Conservation (phyloP, 1,140 invertebrate genomes). For the Leptopilina clavipes region DNA sequence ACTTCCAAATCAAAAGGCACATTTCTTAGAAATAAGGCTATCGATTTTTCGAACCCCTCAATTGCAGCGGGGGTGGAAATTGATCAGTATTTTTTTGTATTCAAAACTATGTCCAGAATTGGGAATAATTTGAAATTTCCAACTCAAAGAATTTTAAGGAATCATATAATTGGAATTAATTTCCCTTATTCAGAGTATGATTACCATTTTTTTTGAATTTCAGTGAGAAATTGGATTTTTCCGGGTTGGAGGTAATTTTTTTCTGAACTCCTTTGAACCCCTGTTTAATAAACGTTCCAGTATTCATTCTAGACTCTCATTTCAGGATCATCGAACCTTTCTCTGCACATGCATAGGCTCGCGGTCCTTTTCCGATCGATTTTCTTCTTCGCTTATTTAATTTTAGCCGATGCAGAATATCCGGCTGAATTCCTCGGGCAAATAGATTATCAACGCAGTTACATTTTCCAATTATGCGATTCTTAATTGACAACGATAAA, state of each 20-base stretch:
- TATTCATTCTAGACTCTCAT: neutral
- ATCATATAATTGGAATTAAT: too few species aligned
- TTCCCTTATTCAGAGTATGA: too few species aligned
- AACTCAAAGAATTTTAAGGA: too few species aligned
- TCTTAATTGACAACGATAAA: neutral
- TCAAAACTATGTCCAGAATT: neutral
- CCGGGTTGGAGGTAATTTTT: neutral
- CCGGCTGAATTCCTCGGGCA: neutral
- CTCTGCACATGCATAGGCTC: neutral
- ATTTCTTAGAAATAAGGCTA: neutral
- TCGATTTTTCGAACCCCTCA: too few species aligned
- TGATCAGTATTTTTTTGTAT: neutral
- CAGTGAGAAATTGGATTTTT: too few species aligned
- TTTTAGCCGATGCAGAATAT: conserved; percentile 2
- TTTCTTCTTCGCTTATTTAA: conserved; percentile 28
- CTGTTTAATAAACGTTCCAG: neutral
- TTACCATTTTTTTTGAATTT: too few species aligned
- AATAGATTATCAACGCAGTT: neutral
- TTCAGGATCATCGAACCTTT: conserved; percentile 29
- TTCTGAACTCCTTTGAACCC: neutral
- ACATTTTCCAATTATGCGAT: conserved; percentile 1
- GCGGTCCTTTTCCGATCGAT: conserved; percentile 17
- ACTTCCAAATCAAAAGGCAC: neutral
- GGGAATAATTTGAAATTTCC: too few species aligned
- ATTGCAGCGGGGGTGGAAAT: neutral